phyloP scores from a whole-genome alignment of 2,888 invertebrate genomes.

The Caenorhabditis sp. region DNA sequence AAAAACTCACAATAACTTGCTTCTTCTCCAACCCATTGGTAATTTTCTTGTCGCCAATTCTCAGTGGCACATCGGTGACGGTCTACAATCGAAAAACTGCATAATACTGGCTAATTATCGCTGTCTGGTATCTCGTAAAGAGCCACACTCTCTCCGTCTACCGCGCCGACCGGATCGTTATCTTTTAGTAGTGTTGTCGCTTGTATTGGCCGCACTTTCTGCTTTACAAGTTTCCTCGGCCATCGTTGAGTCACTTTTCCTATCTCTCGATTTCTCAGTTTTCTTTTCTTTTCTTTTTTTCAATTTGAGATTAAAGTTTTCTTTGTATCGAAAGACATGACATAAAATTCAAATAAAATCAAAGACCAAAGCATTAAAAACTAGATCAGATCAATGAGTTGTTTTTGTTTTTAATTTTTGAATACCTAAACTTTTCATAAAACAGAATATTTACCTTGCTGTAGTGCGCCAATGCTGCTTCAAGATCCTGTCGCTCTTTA shows the following conservation, averaged over 20 bases:
- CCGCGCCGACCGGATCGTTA: slow-evolving; percentile 20
- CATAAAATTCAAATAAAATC: neutral
- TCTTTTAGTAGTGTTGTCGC: slow-evolving; percentile 14
- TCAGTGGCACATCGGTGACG: slow-evolving; percentile 92
- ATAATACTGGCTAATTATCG: slow-evolving; percentile 22
- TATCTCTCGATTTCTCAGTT: slow-evolving; percentile 5
- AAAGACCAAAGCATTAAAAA: slow-evolving; percentile 1
- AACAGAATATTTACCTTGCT: slow-evolving; percentile 42
- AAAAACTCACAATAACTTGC: slow-evolving; percentile 88
- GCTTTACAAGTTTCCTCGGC: slow-evolving; percentile 27
- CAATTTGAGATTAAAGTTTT: neutral
- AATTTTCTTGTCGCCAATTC: slow-evolving; percentile 93
- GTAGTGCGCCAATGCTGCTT: slow-evolving; percentile 65
- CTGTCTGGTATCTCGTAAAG: slow-evolving; percentile 3
- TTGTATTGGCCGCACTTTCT: slow-evolving; percentile 21
- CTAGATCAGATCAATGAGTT: neutral
- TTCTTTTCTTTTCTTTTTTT: neutral
- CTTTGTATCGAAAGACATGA: neutral
- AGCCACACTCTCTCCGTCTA: neutral
- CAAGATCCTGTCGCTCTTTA: slow-evolving; percentile 87
- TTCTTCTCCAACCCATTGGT: slow-evolving; percentile 84
- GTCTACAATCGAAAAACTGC: slow-evolving; percentile 53
- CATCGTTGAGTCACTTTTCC: slow-evolving; percentile 8
- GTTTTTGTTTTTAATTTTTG: neutral
- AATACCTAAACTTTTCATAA: neutral